These are phyloP conservation scores for Pharmacophagus antenor DNA, from an alignment of 2,888 invertebrate species.

Conservation along the genomic window DNA sequence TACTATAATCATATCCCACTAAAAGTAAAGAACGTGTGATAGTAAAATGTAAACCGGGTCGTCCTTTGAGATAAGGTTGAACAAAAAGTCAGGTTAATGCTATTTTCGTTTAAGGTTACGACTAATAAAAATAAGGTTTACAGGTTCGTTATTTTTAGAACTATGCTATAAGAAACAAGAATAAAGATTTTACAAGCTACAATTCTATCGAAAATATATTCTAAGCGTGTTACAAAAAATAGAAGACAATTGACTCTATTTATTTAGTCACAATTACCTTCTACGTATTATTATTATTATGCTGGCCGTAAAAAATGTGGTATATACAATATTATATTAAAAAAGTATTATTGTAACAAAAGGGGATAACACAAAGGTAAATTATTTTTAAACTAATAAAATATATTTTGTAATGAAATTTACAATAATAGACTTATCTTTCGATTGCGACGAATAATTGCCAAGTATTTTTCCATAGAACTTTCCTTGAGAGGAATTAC, in stretches of 20 bases:
- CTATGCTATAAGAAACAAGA: no score
- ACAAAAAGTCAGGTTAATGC: neutral
- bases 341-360: no score
- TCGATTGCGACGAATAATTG: neutral
- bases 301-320: neutral
- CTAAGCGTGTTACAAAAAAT: no score
- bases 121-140: neutral
- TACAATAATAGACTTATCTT: conserved; percentile 9
- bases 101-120: conserved; percentile 5
- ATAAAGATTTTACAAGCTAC: no score
- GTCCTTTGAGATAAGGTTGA: conserved; percentile 31
- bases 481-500: conserved; percentile 9
- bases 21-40: conserved; percentile 8
- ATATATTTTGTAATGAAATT: no score
- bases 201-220: no score
- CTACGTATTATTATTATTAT: neutral
- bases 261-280: no score
- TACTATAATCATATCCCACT: neutral
- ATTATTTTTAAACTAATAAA: no score
- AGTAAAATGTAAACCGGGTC: conserved; percentile 27
- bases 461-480: conserved; percentile 19
- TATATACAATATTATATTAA: no score
- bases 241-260: no score
- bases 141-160: neutral
- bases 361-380: no score